Percentiles rank a stretch among this genome's conserved stretches.
Conservation (phyloP, 2,888 invertebrate genomes). For the Pycnomerus fuliginosus region DNA sequence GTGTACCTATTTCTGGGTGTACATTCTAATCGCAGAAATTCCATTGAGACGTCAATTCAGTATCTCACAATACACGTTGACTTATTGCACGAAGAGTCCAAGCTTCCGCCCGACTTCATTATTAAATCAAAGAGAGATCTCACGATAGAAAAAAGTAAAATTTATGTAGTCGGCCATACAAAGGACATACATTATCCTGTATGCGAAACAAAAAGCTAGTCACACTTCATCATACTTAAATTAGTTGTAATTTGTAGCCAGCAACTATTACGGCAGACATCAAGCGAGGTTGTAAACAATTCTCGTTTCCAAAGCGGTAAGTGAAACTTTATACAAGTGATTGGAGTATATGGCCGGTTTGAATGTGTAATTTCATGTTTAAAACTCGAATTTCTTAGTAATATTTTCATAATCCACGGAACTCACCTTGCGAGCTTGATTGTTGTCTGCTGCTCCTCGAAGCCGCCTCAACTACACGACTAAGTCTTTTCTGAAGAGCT, state of each 20-base stretch:
- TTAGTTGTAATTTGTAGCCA: conserved; percentile 23
- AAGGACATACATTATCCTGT: conserved; percentile 16
- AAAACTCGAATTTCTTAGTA: no score
- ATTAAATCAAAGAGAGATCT: conserved; percentile 8
- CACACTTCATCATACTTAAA: conserved; percentile 23
- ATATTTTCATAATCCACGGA: no score
- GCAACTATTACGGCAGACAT: conserved; percentile 18
- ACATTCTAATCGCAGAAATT: conserved; percentile 1
- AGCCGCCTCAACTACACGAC: conserved; percentile 45
- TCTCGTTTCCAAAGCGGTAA: conserved; percentile 9
- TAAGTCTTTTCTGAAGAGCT: conserved; percentile 55
- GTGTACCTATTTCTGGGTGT: no score
- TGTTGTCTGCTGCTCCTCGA: conserved; percentile 28
- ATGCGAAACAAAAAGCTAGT: conserved; percentile 15
- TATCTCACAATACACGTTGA: conserved; percentile 17
- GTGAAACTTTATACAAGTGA: conserved; percentile 19
- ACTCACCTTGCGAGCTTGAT: conserved; percentile 29
- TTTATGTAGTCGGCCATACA: conserved; percentile 4
- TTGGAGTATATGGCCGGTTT: no score
- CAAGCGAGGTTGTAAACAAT: conserved; percentile 12
- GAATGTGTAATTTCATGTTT: no score
- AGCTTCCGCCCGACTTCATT: conserved; percentile 12
- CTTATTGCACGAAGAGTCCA: conserved; percentile 10
- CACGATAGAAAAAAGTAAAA: conserved; percentile 14
- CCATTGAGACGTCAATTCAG: conserved; percentile 21